Evolutionary conservation across 2,888 invertebrate species (phyloP).

Genomic region (Maniola hyperantus): DNA sequence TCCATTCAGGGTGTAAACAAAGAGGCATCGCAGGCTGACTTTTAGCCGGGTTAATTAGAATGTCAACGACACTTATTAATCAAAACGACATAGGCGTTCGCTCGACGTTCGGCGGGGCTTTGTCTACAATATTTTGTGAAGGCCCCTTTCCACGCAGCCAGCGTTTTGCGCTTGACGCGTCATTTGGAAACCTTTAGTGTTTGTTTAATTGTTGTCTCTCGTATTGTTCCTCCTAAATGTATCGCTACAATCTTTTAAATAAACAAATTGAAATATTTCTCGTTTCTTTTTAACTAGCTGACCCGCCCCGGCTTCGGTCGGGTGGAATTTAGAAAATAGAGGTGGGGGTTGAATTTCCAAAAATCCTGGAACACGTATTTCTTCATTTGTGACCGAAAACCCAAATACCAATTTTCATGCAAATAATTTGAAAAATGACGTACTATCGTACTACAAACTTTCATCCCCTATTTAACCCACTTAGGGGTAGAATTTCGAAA

Average conservation of each 20-base stretch:
- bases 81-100: constrained; percentile 53
- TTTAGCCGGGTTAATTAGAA: constrained; percentile 79
- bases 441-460: too few relatives aligned
- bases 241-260: background rate
- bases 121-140: constrained; percentile 40
- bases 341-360: too few relatives aligned
- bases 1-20: constrained; percentile 65
- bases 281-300: background rate
- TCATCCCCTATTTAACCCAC: too few relatives aligned
- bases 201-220: constrained; percentile 29
- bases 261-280: background rate
- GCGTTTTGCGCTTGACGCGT: constrained; percentile 38
- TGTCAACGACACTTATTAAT: constrained; percentile 79
- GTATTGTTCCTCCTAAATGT: background rate
- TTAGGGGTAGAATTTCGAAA: too few relatives aligned
- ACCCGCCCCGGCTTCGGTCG: too few relatives aligned
- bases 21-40: constrained; percentile 64
- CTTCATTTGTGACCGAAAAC: too few relatives aligned
- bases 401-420: too few relatives aligned
- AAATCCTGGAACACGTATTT: too few relatives aligned
- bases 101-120: constrained; percentile 27
- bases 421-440: too few relatives aligned
- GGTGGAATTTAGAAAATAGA: too few relatives aligned
- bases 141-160: constrained; percentile 34
- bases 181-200: constrained; percentile 37